phyloP scores from a whole-genome alignment of 1,140 invertebrate species.

The Anastrepha obliqua region DNA sequence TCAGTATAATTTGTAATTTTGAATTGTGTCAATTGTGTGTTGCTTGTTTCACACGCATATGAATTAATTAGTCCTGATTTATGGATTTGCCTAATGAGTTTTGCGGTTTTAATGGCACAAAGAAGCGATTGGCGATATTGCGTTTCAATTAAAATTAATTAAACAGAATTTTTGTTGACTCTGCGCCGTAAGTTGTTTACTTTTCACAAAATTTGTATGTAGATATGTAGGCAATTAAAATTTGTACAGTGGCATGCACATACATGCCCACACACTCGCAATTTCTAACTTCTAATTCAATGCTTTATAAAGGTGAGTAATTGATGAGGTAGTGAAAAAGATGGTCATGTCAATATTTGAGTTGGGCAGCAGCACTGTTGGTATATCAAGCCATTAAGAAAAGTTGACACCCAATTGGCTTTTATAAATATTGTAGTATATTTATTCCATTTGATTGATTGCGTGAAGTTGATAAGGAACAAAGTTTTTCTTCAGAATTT shows the following conservation, averaged over 20 bases:
- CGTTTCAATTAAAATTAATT: slow-evolving; percentile 30
- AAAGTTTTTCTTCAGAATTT: too few species aligned
- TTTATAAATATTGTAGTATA: too few species aligned
- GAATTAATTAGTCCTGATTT: slow-evolving; percentile 41
- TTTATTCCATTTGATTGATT: too few species aligned
- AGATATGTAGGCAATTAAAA: neutral
- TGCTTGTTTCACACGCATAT: neutral
- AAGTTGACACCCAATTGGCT: too few species aligned
- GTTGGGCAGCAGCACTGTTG: too few species aligned
- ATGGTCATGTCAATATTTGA: too few species aligned
- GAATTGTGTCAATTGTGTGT: neutral
- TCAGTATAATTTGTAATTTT: slow-evolving; percentile 34
- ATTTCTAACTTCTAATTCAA: too few species aligned
- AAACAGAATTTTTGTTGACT: slow-evolving; percentile 7
- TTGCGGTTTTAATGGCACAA: neutral
- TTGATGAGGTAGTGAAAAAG: neutral
- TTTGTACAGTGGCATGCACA: too few species aligned
- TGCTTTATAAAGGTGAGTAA: neutral
- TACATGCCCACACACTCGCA: too few species aligned
- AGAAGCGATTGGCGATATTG: neutral
- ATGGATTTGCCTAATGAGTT: slow-evolving; percentile 34
- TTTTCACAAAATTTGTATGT: neutral
- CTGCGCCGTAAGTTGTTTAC: neutral
- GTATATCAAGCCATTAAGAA: too few species aligned
- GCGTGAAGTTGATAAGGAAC: too few species aligned